Percentiles rank a stretch among this genome's conserved stretches.
Conservation (phyloP, 2,888 invertebrate species). For the Liopterus haemorrhoidalis region DNA sequence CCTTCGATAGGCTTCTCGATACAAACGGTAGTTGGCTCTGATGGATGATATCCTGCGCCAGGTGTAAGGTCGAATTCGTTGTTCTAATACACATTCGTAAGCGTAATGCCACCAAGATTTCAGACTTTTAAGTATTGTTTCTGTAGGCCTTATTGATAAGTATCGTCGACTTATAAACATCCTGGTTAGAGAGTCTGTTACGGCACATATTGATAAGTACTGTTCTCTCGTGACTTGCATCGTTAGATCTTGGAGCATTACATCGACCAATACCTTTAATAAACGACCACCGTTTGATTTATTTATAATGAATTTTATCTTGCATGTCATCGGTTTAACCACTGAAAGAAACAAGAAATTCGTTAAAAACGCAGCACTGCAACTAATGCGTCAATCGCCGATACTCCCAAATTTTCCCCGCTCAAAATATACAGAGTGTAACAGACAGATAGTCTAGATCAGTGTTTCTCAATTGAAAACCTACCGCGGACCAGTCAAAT, state of each 20-base stretch:
- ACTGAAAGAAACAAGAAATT: constrained; percentile 49
- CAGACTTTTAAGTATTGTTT: constrained; percentile 27
- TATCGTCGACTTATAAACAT: constrained; percentile 62
- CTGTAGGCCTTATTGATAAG: constrained; percentile 39
- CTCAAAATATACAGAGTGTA: no score
- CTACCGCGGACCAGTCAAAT: no score
- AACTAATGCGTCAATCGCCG: no score
- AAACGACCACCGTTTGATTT: constrained; percentile 44
- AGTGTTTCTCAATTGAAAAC: no score
- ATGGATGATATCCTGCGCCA: constrained; percentile 66
- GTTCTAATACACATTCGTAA: constrained; percentile 62
- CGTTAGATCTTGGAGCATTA: constrained; percentile 69
- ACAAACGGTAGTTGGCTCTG: constrained; percentile 61
- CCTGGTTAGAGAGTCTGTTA: constrained; percentile 55
- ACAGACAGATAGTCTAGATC: no score
- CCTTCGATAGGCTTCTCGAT: constrained; percentile 65
- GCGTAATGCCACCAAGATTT: constrained; percentile 70
- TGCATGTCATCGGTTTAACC: constrained; percentile 69
- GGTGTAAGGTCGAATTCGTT: constrained; percentile 65
- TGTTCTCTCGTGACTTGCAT: constrained; percentile 67
- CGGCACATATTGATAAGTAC: constrained; percentile 57
- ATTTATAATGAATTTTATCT: constrained; percentile 70
- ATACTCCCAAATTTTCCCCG: no score
- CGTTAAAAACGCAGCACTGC: no score
- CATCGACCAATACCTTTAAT: constrained; percentile 58